These are phyloP conservation scores for Epistrophella euchroma DNA, from an alignment of 2,888 invertebrate genomes.

Conservation along the genomic window DNA sequence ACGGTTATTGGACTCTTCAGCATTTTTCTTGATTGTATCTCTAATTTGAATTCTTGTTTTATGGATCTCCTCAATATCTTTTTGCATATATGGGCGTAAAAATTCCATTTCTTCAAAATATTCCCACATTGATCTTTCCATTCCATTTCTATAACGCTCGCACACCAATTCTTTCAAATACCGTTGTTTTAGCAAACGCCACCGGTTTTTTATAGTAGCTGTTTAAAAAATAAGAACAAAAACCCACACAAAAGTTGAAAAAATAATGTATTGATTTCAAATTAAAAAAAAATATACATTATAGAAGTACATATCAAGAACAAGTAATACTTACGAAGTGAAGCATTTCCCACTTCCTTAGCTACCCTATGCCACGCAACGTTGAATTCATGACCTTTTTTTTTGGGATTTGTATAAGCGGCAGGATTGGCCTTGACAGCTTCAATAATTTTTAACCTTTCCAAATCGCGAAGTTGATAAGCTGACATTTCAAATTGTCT, in stretches of 20 bases:
- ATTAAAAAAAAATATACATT: not conserved
- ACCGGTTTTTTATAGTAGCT: slow-evolving; percentile 27
- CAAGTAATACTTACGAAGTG: slow-evolving; percentile 23
- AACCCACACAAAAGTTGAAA: no score
- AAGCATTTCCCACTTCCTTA: not conserved
- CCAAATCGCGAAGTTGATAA: not conserved
- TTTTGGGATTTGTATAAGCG: not conserved
- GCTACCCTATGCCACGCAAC: slow-evolving; percentile 27
- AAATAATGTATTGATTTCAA: not conserved
- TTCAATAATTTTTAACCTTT: slow-evolving; percentile 26
- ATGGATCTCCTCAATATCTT: slow-evolving; percentile 25
- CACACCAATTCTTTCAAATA: slow-evolving; percentile 47
- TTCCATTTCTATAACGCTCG: not conserved
- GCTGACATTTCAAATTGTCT: not conserved
- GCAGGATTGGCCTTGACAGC: not conserved
- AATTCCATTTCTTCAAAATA: slow-evolving; percentile 48
- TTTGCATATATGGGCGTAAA: slow-evolving; percentile 14
- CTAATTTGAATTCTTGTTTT: not conserved
- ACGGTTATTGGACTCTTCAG: not conserved
- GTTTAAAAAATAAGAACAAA: not conserved
- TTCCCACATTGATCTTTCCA: slow-evolving; percentile 19
- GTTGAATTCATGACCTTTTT: not conserved
- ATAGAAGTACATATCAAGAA: no score
- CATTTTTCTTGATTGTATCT: not conserved
- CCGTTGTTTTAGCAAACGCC: slow-evolving; percentile 3